These are phyloP conservation scores for Tenebrio molitor DNA, from an alignment of 1,140 invertebrate species.

Conservation along the genomic window DNA sequence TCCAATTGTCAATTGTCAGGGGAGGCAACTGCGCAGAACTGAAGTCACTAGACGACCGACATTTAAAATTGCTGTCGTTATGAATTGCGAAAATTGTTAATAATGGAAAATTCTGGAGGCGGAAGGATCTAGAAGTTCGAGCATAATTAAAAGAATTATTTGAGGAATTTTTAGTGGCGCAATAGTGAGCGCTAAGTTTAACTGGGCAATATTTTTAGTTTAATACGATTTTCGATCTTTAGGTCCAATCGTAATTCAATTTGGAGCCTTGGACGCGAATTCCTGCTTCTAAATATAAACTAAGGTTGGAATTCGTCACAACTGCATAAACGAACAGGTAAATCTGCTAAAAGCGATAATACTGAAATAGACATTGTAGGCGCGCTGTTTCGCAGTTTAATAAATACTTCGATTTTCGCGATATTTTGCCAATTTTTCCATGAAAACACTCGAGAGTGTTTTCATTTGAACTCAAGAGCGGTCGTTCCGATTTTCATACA, in stretches of 20 bases:
- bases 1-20: conserved; percentile 49
- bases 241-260: conserved; percentile 9
- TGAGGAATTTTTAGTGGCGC: neutral
- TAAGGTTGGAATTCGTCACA: conserved; percentile 29
- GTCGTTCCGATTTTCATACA: no score
- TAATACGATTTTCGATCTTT: conserved; percentile 11
- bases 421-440: neutral
- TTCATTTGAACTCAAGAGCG: no score
- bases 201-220: conserved; percentile 7
- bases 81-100: no score
- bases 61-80: neutral
- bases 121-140: no score
- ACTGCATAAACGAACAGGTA: conserved; percentile 32
- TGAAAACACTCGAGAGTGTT: neutral
- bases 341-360: conserved; percentile 8
- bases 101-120: no score
- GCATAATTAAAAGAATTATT: no score
- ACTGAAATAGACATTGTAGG: neutral
- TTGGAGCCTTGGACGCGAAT: conserved; percentile 17
- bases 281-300: conserved; percentile 31
- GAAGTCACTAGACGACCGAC: conserved; percentile 12
- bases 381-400: conserved; percentile 23
- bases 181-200: no score
- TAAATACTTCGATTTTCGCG: neutral
- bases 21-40: neutral